Evolutionary conservation across 2,888 invertebrate genomes (phyloP), one percentile per base, ranked within the genome.

Genomic region (Thereva nobilitata): DNA sequence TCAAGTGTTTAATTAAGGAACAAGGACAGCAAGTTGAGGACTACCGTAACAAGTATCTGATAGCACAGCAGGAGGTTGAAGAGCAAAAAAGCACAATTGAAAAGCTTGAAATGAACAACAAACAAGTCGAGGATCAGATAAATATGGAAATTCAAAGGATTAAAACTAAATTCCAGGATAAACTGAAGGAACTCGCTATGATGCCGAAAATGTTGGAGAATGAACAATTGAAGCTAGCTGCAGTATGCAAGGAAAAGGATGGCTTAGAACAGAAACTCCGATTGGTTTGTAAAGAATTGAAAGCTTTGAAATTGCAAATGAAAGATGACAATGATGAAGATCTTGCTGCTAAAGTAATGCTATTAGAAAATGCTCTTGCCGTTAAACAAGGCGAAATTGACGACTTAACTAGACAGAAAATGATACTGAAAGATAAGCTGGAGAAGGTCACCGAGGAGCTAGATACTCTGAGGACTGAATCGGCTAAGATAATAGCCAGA

Each of bases 71-170:
- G 57, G 74, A 78, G 2, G 77, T 80, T 72, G 76, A 78, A 68
- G 75, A 76, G n/a, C 80, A 80, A 41, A 78, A 78, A 67, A 70
- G 71, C 8, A 76, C 78, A 71, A 77, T 81, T 40, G 76, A 79
- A 38, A 77, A 78, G 68, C 72, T 80, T 6, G 74, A 76, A 38
- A 70, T 69, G 5, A 77, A 76, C 56, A 80, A 80, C 63, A 73
- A 74, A 34, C 73, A 76, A 37, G 71, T 80, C 55, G 80, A 80
- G 68, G 70, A 75, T 2, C 71, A 71, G 67, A 68, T 72, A 7
- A 70, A 71, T 41, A 40, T 59, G 5, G 79, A 78, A 66, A 75
- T 80, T 41, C 73, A 74, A 10, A 67, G 71, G 0, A 78, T 77
- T 61, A 78, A 80, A 57, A 74, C 75, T 7, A 71, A 72, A 0